Base-by-base conservation (phyloP, 2,888 invertebrate genomes). In the Phyllotreta striolata region DNA sequence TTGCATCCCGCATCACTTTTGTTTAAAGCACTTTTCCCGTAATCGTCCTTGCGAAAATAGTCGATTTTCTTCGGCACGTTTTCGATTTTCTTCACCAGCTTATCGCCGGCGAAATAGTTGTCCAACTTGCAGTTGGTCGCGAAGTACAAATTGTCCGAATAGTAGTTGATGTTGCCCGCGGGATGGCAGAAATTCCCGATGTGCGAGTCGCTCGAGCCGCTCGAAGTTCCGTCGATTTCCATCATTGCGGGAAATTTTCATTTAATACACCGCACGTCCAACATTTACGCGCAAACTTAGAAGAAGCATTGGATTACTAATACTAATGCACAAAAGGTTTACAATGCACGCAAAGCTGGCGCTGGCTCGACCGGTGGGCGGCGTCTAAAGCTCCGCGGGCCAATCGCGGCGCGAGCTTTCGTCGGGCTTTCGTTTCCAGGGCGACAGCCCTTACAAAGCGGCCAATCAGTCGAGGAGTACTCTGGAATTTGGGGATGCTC, bases 141-240 rank as follows among this genome's bases (percentile, higher is more conserved):
- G 43, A 76, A 77, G 64, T 75, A 78, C 40, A 79, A 69, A 72
- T 75, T 78, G 39, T 79, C 78, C 51, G 75, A 72, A 63, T 79
- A 80, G 69, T 76, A 78, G 68, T 76, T 79, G 34, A 77, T 64
- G 62, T 74, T 73, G n/a, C 70, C 71, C 49, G 68, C 64, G 6
- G 66, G 55, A 41, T 63, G 66, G 46, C 63, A 64, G 67, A 74
- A 77, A 65, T 73, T 76, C 10, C 76, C 74, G 52, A 74, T 70
- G 60, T 74, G 77, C 7, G 81, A 80, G 68, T 81, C 81, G 64
- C 77, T 80, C 1, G 81, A 81, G 13, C 77, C 75, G 67, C 78
- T 80, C 6, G 80, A 80, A 9, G 75, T 64, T 8, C 67, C 70
- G 49, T 74, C 74, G 38, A 71, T 68, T 67, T 74, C 72, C 74